These are phyloP conservation scores for Etheostoma perlongum DNA, from an alignment of 2,797 vertebrate genomes.

Conservation along the genomic window DNA sequence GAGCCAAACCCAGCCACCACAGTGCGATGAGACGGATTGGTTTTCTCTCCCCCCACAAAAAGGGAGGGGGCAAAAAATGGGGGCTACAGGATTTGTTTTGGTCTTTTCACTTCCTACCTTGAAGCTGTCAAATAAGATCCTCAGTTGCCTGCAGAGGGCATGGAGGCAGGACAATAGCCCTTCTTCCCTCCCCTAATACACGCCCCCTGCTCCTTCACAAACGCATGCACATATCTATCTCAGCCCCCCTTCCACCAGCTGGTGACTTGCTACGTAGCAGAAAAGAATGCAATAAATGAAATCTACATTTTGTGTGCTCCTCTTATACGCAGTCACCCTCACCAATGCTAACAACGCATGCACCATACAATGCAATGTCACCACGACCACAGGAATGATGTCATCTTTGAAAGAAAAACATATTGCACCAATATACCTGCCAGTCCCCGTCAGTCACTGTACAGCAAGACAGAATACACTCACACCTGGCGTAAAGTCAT, in stretches of 20 bases:
- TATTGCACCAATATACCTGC: constrained; percentile 63
- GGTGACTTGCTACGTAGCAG: constrained; percentile 70
- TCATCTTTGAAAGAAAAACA: constrained; percentile 62
- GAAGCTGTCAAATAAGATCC: constrained; percentile 87
- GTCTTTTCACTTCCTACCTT: constrained; percentile 91
- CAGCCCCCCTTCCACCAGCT: constrained; percentile 60
- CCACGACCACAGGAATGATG: constrained; percentile 63
- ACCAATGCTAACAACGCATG: constrained; percentile 28
- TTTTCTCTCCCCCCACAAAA: constrained; percentile 49
- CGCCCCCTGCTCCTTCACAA: constrained; percentile 68
- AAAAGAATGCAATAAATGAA: constrained; percentile 58
- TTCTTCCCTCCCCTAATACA: constrained; percentile 75
- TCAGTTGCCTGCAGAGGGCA: constrained; percentile 81
- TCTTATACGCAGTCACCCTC: constrained; percentile 66
- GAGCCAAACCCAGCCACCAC: constrained; percentile 90
- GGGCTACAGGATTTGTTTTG: constrained; percentile 80
- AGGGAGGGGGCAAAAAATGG: constrained; percentile 43
- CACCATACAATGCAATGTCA: constrained; percentile 44
- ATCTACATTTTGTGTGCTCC: constrained; percentile 37
- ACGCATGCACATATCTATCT: constrained; percentile 52
- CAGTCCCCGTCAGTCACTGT: constrained; percentile 41
- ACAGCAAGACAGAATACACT: neutral
- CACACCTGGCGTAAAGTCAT: neutral
- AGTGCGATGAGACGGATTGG: constrained; percentile 86
- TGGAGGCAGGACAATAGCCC: constrained; percentile 83